A percentile compares a stretch with the other conserved stretches of the same genome.
Conservation (phyloP, 1,140 invertebrate species). For the Euwallacea fornicatus region DNA sequence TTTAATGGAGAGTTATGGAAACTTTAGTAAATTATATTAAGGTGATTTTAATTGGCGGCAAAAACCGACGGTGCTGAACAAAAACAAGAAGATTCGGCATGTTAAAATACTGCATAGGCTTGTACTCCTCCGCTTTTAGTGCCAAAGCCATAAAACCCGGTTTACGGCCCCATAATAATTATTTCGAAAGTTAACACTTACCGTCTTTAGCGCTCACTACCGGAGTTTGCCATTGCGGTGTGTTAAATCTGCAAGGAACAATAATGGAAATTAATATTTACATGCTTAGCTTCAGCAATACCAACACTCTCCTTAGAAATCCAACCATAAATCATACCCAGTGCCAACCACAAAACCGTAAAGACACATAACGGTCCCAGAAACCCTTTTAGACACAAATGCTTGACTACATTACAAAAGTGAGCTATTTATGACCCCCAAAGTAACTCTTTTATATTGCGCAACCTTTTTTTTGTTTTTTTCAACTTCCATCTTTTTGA, state of each 20-base stretch:
- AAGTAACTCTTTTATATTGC: conserved; percentile 1
- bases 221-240: not conserved
- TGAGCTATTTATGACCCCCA: not conserved
- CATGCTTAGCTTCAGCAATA: conserved; percentile 1
- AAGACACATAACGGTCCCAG: not conserved
- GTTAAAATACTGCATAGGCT: no score
- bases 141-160: conserved; percentile 29
- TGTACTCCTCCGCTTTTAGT: not conserved
- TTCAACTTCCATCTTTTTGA: not conserved
- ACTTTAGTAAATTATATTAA: no score
- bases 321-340: not conserved
- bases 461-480: conserved; percentile 11
- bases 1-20: no score
- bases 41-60: no score
- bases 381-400: not conserved
- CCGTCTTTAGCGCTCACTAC: conserved; percentile 3
- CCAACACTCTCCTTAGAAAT: not conserved
- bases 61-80: no score
- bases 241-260: conserved; percentile 32
- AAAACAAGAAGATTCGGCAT: no score
- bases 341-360: not conserved
- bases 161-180: conserved; percentile 28
- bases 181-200: conserved; percentile 27
- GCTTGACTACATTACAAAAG: not conserved
- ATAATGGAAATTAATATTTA: no score